Evolutionary conservation across 1,140 invertebrate genomes (phyloP).

Genomic region (Ylistrum balloti): DNA sequence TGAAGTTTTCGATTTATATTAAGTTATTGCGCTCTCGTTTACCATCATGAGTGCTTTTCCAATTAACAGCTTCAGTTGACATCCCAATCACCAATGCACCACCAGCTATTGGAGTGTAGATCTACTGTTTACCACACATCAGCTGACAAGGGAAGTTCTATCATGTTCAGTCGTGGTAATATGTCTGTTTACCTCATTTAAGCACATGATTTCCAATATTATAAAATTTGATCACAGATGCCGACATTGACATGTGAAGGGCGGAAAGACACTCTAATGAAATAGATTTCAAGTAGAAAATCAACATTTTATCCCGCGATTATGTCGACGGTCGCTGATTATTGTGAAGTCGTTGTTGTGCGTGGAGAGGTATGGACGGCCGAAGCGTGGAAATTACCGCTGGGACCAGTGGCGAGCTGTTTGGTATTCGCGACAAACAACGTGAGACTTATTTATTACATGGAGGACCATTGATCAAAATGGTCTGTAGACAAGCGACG

Average conservation of each 20-base stretch:
- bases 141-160: neutral
- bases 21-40: neutral
- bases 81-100: neutral
- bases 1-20: no score
- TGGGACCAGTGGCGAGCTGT: neutral
- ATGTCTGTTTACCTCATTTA: constrained; percentile 1
- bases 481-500: neutral
- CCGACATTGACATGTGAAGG: constrained; percentile 18
- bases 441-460: constrained; percentile 22
- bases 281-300: constrained; percentile 18
- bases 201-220: constrained; percentile 29
- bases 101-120: neutral
- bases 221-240: constrained; percentile 25
- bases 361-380: neutral
- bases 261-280: neutral
- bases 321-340: neutral
- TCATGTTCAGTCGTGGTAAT: neutral
- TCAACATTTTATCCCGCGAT: constrained; percentile 14
- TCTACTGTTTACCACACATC: neutral
- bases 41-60: neutral
- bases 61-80: neutral
- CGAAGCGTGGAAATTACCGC: neutral
- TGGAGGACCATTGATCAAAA: constrained; percentile 11
- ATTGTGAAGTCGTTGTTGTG: neutral
- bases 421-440: constrained; percentile 10